Base-by-base conservation (phyloP, 2,113 vertebrate species). In the Lepidothrix coronata region DNA sequence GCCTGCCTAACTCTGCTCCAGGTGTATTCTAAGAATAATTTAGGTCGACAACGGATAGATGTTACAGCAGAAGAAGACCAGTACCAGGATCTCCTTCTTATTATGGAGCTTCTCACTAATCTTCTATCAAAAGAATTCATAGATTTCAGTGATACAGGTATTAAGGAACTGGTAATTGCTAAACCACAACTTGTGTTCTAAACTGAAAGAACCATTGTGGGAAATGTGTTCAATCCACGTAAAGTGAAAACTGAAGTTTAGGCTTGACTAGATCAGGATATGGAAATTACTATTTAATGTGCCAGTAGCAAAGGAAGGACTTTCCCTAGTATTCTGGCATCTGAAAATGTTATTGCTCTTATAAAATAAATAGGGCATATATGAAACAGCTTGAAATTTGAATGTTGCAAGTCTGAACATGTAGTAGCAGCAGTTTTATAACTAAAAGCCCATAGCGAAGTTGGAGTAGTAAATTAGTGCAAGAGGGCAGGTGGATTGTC, bases 71-170 rank as follows among this genome's bases (percentile, higher is more conserved):
- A 99, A 97, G 99, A 99, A 96, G 99, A 99, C 72, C 99, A 99
- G 91, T 99, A 99, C 97, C 99, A 99, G 96, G 99, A 99, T 97
- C 98, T 99, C 83, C 98, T 99, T n/a, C 99, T 99, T 91, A 99
- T 99, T 96, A 99, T 99, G 99, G 99, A 99, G 92, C 99, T 99
- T 91, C 99, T 99, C 79, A 99, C 99, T 58, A 99, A 99, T 96
- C 98, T 99, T 79, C 98, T 99, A 4, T 99, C 99, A 86, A 99
- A 99, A 95, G 99, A 99, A 97, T 99, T 99, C 97, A 99, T 99
- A 75, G 99, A 99, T 97, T 99, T 99, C 96, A 99, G 99, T 93
- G 99, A 99, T 97, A 99, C 99, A 57, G 99, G 99, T 99, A 97
- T 81, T 79, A 88, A 58, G 31, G 35, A 85, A 48, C 5, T 85